Evolutionary conservation across 2,113 vertebrate species (phyloP).

Genomic region (Clarias gariepinus): DNA sequence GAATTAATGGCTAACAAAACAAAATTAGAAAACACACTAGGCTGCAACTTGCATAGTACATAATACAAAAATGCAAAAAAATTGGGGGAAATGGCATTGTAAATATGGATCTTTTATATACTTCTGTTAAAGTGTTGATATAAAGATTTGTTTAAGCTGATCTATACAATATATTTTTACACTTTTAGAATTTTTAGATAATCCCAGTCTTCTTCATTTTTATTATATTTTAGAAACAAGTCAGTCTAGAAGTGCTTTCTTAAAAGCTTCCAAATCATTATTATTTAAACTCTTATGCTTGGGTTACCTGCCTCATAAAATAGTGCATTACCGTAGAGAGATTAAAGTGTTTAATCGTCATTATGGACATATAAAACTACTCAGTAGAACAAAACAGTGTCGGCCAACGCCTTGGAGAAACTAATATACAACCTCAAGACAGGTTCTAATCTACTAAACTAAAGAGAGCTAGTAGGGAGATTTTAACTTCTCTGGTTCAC

Average conservation of each 20-base stretch:
- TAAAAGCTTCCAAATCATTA: neutral
- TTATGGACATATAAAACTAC: neutral
- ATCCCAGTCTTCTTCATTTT: neutral
- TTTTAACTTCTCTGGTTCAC: neutral
- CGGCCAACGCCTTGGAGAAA: neutral
- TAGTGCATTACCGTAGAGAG: neutral
- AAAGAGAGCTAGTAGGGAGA: neutral
- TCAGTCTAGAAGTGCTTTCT: neutral
- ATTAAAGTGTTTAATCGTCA: neutral
- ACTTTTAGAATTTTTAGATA: neutral
- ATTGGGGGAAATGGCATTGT: neutral
- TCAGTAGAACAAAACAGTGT: neutral
- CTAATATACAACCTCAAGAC: neutral
- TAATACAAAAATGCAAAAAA: neutral
- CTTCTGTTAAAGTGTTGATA: neutral
- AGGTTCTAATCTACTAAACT: neutral
- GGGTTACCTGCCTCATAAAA: neutral
- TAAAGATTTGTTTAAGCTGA: neutral
- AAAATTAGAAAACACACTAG: too few species aligned
- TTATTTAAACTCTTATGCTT: neutral
- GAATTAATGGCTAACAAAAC: neutral
- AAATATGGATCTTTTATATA: neutral
- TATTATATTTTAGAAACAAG: neutral
- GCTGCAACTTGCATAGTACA: neutral
- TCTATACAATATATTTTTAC: neutral